Percentiles rank a stretch among this genome's conserved stretches.
phyloP scores from a whole-genome alignment of 2,888 invertebrate species.

The Thymelicus sylvestris region DNA sequence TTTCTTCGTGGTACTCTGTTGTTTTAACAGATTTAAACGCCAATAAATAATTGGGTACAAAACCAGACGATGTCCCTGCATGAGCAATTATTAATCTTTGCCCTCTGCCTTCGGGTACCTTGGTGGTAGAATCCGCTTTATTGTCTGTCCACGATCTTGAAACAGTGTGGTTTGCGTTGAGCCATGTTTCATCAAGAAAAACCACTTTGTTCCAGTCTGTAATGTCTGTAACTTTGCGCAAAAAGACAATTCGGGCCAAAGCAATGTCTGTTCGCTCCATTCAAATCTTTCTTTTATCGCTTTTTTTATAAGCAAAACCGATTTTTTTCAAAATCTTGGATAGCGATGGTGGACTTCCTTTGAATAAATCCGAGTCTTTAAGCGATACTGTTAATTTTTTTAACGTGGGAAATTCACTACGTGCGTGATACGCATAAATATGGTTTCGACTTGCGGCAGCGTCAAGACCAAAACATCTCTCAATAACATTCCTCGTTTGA shows the following conservation, averaged over 20 bases:
- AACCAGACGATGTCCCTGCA: constrained; percentile 41
- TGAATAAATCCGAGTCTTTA: constrained; percentile 9
- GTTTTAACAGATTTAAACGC: constrained; percentile 39
- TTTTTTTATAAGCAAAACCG: constrained; percentile 39
- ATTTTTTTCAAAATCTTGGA: constrained; percentile 30
- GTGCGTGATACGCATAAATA: constrained; percentile 21
- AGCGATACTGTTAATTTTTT: constrained; percentile 20
- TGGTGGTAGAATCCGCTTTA: constrained; percentile 36
- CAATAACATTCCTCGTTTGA: no score
- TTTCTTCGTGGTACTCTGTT: constrained; percentile 41
- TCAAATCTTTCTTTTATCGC: constrained; percentile 42
- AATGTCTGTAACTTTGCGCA: constrained; percentile 6
- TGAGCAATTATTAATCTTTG: constrained; percentile 42
- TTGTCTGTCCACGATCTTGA: constrained; percentile 38
- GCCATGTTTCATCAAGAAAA: constrained; percentile 43
- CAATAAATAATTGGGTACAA: constrained; percentile 39
- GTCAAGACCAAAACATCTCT: no score
- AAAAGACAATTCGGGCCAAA: constrained; percentile 15
- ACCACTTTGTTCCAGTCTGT: constrained; percentile 41
- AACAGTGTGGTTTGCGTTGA: constrained; percentile 41
- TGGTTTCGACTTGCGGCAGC: constrained; percentile 22
- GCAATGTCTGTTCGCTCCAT: constrained; percentile 39
- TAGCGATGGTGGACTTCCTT: constrained; percentile 32
- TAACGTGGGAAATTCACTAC: constrained; percentile 7
- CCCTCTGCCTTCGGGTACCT: constrained; percentile 41